Conservation (phyloP, 2,888 invertebrate genomes). For the Meiosimyza platycephala region DNA sequence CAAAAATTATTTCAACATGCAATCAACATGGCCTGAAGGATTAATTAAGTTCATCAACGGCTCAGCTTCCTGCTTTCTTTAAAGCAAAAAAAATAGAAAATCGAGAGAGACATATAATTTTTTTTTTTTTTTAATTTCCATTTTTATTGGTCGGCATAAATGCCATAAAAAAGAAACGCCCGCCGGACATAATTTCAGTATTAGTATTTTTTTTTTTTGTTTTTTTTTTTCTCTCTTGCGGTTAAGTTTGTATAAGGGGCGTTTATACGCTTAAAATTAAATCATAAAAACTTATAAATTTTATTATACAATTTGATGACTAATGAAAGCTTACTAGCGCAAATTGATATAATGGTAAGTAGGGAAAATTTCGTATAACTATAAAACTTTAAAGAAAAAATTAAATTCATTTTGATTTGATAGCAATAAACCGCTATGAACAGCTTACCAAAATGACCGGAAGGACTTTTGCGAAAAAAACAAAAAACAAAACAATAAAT, state of each 20-base stretch:
- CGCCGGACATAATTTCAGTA: not conserved
- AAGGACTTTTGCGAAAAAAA: slow-evolving; percentile 4
- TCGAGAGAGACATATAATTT: not conserved
- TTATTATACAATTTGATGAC: not conserved
- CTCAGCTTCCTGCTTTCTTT: slow-evolving; percentile 8
- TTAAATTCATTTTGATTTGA: slow-evolving; percentile 1
- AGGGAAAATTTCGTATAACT: too few relatives aligned
- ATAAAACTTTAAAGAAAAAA: not conserved
- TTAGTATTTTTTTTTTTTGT: not conserved
- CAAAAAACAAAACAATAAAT: not conserved
- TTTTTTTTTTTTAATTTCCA: too few relatives aligned
- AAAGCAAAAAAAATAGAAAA: not conserved
- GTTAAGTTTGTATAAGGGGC: not conserved
- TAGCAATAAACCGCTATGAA: slow-evolving; percentile 16
- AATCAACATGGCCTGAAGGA: slow-evolving; percentile 26
- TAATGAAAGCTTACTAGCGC: slow-evolving; percentile 6
- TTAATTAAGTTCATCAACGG: slow-evolving; percentile 27
- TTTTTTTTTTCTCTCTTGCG: not conserved
- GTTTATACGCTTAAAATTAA: not conserved
- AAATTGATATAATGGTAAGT: not conserved
- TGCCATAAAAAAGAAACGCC: not conserved
- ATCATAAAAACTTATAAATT: not conserved
- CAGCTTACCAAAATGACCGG: slow-evolving; percentile 2
- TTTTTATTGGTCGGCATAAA: too few relatives aligned
- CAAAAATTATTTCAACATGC: slow-evolving; percentile 26